phyloP scores from a whole-genome alignment of 2,113 vertebrate species.

The Anhinga anhinga region DNA sequence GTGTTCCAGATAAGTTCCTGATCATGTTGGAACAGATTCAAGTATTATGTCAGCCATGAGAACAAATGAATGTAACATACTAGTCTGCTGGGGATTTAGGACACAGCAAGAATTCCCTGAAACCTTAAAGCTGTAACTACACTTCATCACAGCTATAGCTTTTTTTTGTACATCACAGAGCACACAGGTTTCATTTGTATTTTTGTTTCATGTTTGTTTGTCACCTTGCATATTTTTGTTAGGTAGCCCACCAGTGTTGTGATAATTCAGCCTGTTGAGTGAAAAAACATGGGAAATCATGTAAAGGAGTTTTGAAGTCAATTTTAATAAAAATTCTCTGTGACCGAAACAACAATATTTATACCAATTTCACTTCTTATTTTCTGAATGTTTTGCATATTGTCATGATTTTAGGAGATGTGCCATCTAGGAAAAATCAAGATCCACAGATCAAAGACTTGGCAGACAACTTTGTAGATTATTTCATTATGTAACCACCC shows the following conservation, averaged over 20 bases:
- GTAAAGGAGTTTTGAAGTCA: background rate
- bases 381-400: background rate
- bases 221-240: background rate
- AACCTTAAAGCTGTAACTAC: background rate
- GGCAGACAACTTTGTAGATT: background rate
- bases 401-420: background rate
- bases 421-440: background rate
- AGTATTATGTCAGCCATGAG: background rate
- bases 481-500: background rate
- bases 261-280: background rate
- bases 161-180: background rate
- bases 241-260: background rate
- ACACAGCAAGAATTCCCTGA: background rate
- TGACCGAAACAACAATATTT: background rate
- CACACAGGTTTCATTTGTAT: background rate
- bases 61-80: background rate
- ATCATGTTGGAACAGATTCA: background rate
- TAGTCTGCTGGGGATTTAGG: background rate
- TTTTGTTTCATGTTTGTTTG: background rate
- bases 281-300: background rate
- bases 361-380: background rate
- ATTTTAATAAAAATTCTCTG: background rate
- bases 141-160: background rate
- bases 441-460: constrained; percentile 24
- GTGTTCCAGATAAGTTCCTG: background rate